phyloP scores from a whole-genome alignment of 2,888 invertebrate species.

The Cartodere bifasciata region DNA sequence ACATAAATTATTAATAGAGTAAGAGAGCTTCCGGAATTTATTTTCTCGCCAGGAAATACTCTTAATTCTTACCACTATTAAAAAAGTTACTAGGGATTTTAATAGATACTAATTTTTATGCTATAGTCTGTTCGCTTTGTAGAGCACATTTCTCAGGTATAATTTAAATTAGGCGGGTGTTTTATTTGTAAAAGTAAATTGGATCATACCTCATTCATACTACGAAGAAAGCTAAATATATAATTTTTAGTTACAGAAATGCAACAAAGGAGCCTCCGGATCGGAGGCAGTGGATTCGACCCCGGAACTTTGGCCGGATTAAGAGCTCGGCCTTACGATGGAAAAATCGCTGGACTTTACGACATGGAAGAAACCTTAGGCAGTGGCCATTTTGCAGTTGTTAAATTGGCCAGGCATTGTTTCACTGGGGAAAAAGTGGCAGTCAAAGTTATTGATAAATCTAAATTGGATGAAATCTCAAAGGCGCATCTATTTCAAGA shows the following conservation, averaged over 20 bases:
- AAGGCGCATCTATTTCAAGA: conserved; percentile 93
- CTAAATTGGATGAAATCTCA: conserved; percentile 91
- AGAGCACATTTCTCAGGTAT: too few species aligned
- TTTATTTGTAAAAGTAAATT: too few species aligned
- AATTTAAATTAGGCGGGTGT: too few species aligned
- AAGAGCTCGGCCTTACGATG: conserved; percentile 43
- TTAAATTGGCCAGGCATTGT: conserved; percentile 94
- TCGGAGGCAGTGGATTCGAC: conserved; percentile 20
- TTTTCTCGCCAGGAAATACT: too few species aligned
- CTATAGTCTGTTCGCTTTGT: too few species aligned
- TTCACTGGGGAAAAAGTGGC: conserved; percentile 98
- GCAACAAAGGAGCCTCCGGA: conserved; percentile 22
- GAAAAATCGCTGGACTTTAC: conserved; percentile 92
- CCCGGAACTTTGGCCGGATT: conserved; percentile 14
- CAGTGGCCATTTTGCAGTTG: conserved; percentile 96
- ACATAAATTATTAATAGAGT: too few species aligned
- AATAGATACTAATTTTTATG: too few species aligned
- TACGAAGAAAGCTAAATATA: neutral
- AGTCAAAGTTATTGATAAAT: conserved; percentile 97
- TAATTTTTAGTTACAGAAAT: conserved; percentile 10
- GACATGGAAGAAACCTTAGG: conserved; percentile 96
- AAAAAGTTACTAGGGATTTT: too few species aligned
- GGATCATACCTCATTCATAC: too few species aligned
- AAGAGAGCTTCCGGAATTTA: too few species aligned
- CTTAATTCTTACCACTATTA: too few species aligned